phyloP scores from a whole-genome alignment of 2,113 vertebrate genomes.

The Neopipo cinnamomea region DNA sequence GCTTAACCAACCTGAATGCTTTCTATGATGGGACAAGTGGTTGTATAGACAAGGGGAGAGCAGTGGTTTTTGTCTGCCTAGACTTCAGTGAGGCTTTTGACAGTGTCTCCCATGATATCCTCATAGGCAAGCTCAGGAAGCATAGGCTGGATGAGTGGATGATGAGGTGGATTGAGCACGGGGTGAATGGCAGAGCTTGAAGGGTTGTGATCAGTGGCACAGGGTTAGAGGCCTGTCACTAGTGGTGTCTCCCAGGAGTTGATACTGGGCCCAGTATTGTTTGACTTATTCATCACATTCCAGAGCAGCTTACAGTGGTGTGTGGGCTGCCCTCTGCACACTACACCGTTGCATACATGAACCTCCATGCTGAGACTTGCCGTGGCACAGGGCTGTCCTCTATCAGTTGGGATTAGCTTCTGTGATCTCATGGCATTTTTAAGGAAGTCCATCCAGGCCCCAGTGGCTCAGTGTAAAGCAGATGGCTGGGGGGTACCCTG shows the following conservation, averaged over 20 bases:
- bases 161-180: neutral
- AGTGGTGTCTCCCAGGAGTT: neutral
- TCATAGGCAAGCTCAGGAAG: neutral
- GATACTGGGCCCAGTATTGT: neutral
- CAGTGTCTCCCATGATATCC: neutral
- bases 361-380: fast-evolving
- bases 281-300: neutral
- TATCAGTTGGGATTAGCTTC: fast-evolving
- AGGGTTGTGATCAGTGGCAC: neutral
- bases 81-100: neutral
- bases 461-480: neutral
- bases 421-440: neutral
- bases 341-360: fast-evolving
- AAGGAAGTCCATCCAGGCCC: neutral
- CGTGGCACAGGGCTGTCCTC: neutral
- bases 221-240: neutral
- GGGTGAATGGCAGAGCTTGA: neutral
- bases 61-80: neutral
- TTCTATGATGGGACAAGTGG: neutral
- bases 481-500: neutral
- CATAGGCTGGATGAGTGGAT: neutral
- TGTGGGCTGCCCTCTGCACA: neutral
- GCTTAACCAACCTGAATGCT: neutral
- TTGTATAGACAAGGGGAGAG: neutral
- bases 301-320: neutral